phyloP scores from a whole-genome alignment of 2,888 invertebrate species.

The Tortrix viridana region DNA sequence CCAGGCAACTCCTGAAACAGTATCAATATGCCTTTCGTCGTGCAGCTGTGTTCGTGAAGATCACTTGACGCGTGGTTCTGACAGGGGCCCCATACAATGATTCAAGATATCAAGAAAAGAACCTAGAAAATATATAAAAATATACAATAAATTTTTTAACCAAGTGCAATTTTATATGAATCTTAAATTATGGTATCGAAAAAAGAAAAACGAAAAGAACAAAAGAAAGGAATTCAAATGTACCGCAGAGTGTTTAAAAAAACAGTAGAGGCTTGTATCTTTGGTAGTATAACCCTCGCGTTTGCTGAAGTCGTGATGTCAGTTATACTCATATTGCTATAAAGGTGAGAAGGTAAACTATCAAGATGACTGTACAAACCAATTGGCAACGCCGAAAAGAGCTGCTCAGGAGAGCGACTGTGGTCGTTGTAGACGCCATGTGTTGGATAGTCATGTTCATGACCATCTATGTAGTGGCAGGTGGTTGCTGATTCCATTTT shows the following conservation, averaged over 20 bases:
- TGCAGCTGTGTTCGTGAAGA: not conserved
- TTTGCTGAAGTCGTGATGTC: conserved; percentile 65
- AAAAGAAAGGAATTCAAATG: not conserved
- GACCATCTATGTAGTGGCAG: not conserved
- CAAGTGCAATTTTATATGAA: no score
- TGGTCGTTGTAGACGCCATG: conserved; percentile 50
- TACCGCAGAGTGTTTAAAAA: conserved; percentile 45
- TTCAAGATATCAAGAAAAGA: not conserved
- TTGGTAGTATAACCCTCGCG: conserved; percentile 63
- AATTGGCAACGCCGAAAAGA: conserved; percentile 54
- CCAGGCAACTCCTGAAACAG: not conserved
- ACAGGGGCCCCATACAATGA: not conserved
- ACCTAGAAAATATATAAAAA: not conserved
- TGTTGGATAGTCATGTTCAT: conserved; percentile 56
- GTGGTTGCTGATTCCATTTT: not conserved
- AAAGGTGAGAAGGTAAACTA: no score
- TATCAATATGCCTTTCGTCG: conserved; percentile 3
- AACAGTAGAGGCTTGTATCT: conserved; percentile 57
- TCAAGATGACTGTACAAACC: conserved; percentile 53
- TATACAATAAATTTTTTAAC: not conserved
- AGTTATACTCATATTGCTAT: conserved; percentile 57
- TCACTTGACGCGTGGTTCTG: no score
- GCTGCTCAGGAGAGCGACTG: conserved; percentile 47
- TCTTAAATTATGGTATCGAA: no score
- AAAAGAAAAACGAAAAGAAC: no score